These are phyloP conservation scores for Nymphalis c-album DNA, from an alignment of 2,888 invertebrate genomes.

Conservation along the genomic window DNA sequence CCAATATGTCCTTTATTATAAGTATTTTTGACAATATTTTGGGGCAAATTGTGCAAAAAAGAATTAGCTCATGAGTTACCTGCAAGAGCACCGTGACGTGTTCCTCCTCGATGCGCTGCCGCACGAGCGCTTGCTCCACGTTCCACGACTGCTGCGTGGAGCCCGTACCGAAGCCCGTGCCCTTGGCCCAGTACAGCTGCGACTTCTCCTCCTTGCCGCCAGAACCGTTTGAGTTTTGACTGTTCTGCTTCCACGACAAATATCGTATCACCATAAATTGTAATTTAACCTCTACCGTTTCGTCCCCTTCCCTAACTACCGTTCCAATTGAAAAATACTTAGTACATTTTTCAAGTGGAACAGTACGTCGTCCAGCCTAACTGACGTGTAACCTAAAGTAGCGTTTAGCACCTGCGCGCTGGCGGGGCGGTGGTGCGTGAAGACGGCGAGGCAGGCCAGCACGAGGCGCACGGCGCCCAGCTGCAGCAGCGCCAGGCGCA, in stretches of 20 bases:
- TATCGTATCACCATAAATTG: not conserved
- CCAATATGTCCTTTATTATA: too few relatives aligned
- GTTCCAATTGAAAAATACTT: too few relatives aligned
- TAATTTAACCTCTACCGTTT: not conserved
- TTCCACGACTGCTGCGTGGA: slow-evolving; percentile 98
- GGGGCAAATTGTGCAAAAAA: too few relatives aligned
- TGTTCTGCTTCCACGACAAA: slow-evolving; percentile 52
- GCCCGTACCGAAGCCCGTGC: slow-evolving; percentile 97
- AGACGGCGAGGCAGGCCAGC: slow-evolving; percentile 92
- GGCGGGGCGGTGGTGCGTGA: slow-evolving; percentile 89
- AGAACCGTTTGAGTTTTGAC: slow-evolving; percentile 73
- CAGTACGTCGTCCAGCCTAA: not conserved
- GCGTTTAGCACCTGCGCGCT: slow-evolving; percentile 25
- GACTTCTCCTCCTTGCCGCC: slow-evolving; percentile 83
- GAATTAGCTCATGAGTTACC: slow-evolving; percentile 51
- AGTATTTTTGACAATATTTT: too few relatives aligned
- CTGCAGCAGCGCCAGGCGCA: slow-evolving; percentile 90
- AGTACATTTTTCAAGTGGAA: not conserved
- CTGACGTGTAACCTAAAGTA: too few relatives aligned
- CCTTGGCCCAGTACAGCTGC: slow-evolving; percentile 96
- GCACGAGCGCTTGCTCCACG: slow-evolving; percentile 94
- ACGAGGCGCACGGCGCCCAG: slow-evolving; percentile 93
- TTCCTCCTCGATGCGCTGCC: slow-evolving; percentile 95
- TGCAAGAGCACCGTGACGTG: slow-evolving; percentile 93
- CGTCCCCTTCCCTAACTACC: not conserved